Base-by-base conservation (phyloP, 2,888 invertebrate genomes). In the Meloe dianella region DNA sequence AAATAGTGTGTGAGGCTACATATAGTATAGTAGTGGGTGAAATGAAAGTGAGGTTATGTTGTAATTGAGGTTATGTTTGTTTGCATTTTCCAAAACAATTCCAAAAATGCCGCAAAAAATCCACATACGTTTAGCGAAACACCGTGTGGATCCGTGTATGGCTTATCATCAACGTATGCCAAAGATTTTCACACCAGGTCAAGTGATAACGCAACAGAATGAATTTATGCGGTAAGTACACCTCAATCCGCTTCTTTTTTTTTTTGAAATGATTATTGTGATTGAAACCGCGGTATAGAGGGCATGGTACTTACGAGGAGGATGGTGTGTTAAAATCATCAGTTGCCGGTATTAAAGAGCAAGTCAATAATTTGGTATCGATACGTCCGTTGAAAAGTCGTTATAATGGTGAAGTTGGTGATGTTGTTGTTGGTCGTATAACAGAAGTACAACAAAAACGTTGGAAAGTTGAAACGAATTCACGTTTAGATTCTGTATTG, bases 401-500 rank as follows among this genome's bases (percentile, higher is more conserved):
- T 68, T 97, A 94, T 80, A 91, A 92, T 68, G 95, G 95, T 9
- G 97, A 98, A 85, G 94, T 98, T 63, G 98, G 98, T 0, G 98
- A 99, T 85, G 96, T 99, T 1, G 91, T 99, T 10, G 94, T 99
- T 6, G 99, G 97, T 0, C 87, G 99, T 60, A 92, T 99, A 30
- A 90, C 93, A 0, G 97, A 98, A 83, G 96, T 99, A 0, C 96
- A 96, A 79, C 95, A 96, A 77, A 92, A 92, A 78, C 87, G 96
- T 67, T 98, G 98, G 98, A 96, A 95, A 83, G 94, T 98, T 2
- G 95, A 98, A 77, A 96, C 95, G 1, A 97, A 97, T 84, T 92
- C 96, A 0, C 90, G 96, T 63, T 84, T 93, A 79, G 96, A 97
- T 84, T 94, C 97, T 0, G 87, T 94, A 56, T 87, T 99, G 12